Conservation (phyloP, 2,113 vertebrate genomes). For the Xerus inauris region DNA sequence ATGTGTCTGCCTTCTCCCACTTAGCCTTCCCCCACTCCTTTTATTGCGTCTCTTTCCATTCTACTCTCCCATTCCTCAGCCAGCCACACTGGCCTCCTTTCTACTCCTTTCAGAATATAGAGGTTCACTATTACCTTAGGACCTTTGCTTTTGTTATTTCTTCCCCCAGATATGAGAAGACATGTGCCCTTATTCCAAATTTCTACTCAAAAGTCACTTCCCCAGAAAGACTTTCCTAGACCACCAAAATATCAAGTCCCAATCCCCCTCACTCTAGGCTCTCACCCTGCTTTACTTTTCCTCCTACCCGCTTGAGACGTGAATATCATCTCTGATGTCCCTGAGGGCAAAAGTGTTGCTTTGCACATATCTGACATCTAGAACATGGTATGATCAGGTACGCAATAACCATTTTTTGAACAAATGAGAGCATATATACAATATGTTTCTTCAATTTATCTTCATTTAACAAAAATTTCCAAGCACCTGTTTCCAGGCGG, state of each 20-base stretch:
- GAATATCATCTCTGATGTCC: not conserved
- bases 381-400: not conserved
- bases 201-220: not conserved
- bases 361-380: not conserved
- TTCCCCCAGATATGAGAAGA: not conserved
- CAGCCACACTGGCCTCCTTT: not conserved
- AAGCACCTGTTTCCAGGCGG: not conserved
- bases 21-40: not conserved
- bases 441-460: conserved; percentile 9
- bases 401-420: conserved; percentile 39
- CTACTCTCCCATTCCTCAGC: not conserved
- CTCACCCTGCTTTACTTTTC: not conserved
- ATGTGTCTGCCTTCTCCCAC: not conserved
- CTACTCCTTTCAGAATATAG: not conserved
- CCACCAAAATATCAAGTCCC: not conserved
- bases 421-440: not conserved
- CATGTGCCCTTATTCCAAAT: not conserved
- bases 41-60: not conserved
- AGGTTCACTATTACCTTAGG: not conserved
- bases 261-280: not conserved
- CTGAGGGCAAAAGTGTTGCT: not conserved
- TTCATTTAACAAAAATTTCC: conserved; percentile 37
- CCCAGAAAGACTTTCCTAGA: not conserved
- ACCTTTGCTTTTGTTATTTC: not conserved
- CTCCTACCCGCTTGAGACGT: not conserved